phyloP scores from a whole-genome alignment of 2,797 vertebrate species.

The Pelobates cultripes region DNA sequence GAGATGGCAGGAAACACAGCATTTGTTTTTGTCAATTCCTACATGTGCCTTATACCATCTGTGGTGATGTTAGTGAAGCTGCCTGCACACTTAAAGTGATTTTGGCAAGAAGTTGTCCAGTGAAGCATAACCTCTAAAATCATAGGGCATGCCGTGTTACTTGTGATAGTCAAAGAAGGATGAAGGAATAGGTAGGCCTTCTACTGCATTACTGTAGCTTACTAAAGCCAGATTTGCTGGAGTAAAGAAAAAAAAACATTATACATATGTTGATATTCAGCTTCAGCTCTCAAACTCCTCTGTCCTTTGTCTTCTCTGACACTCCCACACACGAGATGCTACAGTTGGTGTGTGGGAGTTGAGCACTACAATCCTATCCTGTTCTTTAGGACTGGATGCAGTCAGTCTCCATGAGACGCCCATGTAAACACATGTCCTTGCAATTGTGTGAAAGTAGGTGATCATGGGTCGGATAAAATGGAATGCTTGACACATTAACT shows the following conservation, averaged over 20 bases:
- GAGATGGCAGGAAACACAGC: too few species aligned
- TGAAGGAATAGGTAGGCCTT: too few species aligned
- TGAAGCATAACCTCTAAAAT: too few species aligned
- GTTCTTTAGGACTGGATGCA: constrained; percentile 8
- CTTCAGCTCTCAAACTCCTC: neutral
- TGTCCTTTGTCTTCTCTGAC: constrained; percentile 34
- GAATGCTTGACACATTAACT: constrained; percentile 27
- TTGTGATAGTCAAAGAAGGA: too few species aligned
- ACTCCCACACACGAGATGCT: constrained; percentile 42
- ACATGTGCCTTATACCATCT: too few species aligned
- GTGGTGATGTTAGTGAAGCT: too few species aligned
- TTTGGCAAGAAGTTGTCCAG: too few species aligned
- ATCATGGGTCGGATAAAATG: constrained; percentile 25
- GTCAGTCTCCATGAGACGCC: constrained; percentile 10
- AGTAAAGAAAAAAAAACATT: neutral
- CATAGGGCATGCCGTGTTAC: too few species aligned
- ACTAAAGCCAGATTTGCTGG: neutral
- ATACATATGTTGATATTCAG: neutral
- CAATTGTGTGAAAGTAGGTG: constrained; percentile 15
- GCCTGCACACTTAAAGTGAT: too few species aligned
- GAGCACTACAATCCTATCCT: constrained; percentile 27
- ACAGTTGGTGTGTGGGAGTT: constrained; percentile 49
- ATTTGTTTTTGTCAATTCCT: too few species aligned
- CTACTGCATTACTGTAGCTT: neutral
- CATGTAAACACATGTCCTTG: constrained; percentile 31